Conservation (phyloP, 92 coral and sea anemone species). For the Diadumene lineata region DNA sequence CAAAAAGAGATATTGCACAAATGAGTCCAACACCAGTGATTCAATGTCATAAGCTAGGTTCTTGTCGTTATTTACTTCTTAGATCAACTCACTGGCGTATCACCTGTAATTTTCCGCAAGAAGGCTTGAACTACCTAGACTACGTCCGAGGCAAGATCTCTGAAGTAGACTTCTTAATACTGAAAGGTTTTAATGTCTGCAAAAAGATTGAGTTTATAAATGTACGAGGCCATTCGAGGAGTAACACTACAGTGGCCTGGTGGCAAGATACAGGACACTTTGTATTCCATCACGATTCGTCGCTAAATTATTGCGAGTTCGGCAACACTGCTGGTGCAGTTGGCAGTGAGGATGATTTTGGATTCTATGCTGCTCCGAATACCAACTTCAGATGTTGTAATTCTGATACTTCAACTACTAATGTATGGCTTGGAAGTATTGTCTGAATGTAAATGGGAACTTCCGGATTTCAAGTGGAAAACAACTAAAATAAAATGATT, state of each 20-base stretch:
- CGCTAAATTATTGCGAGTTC: constrained; percentile 6
- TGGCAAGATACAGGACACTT: constrained; percentile 27
- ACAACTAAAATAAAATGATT: too few species aligned
- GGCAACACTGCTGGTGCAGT: constrained; percentile 22
- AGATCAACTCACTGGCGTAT: constrained; percentile 28
- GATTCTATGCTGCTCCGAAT: constrained; percentile 12
- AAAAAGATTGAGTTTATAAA: constrained; percentile 50
- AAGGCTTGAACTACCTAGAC: background rate
- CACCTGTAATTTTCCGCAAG: constrained; percentile 9
- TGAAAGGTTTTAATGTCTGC: constrained; percentile 20
- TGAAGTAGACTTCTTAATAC: background rate
- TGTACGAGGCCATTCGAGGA: constrained; percentile 47
- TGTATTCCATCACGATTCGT: constrained; percentile 42
- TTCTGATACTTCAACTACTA: background rate
- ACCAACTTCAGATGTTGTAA: background rate
- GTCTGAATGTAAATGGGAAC: background rate
- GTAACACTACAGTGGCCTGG: constrained; percentile 25
- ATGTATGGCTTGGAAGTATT: background rate
- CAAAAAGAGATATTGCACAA: background rate
- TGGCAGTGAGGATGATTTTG: constrained; percentile 38
- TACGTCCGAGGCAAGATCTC: constrained; percentile 14
- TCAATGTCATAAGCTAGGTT: constrained; percentile 54
- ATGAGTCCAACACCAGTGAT: constrained; percentile 47
- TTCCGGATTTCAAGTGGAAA: too few species aligned
- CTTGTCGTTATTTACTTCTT: background rate